phyloP scores from a whole-genome alignment of 2,113 vertebrate genomes.

The Girardinichthys multiradiatus region DNA sequence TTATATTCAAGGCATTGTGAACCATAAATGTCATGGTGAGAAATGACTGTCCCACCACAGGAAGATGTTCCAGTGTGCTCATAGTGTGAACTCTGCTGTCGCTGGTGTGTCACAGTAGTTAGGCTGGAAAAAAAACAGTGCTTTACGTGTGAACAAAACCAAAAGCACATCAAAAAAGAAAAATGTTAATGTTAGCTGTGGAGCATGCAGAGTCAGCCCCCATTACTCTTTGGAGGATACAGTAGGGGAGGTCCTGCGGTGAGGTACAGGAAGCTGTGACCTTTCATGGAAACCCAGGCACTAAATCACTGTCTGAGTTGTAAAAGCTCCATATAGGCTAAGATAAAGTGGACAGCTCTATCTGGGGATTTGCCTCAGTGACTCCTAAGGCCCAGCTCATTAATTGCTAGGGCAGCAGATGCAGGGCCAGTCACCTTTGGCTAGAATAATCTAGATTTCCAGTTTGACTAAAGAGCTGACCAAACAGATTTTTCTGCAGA shows the following conservation, averaged over 20 bases:
- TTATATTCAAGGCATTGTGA: slow-evolving; percentile 7
- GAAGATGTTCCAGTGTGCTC: not conserved
- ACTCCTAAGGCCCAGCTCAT: slow-evolving; percentile 75
- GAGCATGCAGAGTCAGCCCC: slow-evolving; percentile 62
- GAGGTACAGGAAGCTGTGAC: slow-evolving; percentile 74
- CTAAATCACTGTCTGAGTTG: slow-evolving; percentile 80
- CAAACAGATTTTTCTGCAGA: slow-evolving; percentile 38
- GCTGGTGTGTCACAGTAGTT: not conserved
- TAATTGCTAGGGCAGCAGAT: slow-evolving; percentile 76
- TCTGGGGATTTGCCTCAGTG: slow-evolving; percentile 75
- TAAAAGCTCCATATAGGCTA: slow-evolving; percentile 63
- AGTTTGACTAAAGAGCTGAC: slow-evolving; percentile 62
- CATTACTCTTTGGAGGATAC: slow-evolving; percentile 66
- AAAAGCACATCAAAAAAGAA: slow-evolving; percentile 58
- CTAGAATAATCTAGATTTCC: slow-evolving; percentile 71
- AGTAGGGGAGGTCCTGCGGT: slow-evolving; percentile 69
- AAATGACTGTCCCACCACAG: not conserved
- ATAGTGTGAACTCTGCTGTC: slow-evolving; percentile 2
- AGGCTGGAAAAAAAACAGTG: slow-evolving; percentile 18
- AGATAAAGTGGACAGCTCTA: slow-evolving; percentile 81
- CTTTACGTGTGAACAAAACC: slow-evolving; percentile 20
- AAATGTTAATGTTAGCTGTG: slow-evolving; percentile 64
- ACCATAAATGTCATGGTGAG: not conserved
- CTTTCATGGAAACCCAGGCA: slow-evolving; percentile 69
- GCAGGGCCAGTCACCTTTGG: slow-evolving; percentile 75